Evolutionary conservation across 2,797 vertebrate species (phyloP), one percentile per base, ranked within the genome.

Genomic region (Vipera latastei): DNA sequence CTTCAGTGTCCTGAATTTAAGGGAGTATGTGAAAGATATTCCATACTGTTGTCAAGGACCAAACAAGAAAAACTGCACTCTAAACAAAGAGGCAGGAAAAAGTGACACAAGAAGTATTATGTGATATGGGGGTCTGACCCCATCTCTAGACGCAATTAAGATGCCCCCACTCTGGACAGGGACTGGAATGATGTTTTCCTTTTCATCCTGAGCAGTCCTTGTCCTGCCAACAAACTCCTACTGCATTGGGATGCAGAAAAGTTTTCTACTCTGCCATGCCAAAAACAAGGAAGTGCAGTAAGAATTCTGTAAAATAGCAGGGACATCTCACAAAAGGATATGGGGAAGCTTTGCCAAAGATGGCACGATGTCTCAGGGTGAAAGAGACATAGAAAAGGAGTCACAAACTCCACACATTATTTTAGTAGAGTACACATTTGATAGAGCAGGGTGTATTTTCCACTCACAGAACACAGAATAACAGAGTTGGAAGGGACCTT

Each of bases 131-230:
- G 22, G 60, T n/a, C 63, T 56, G 57, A n/a, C 59, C 51, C 48
- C 18, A 48, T 78, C 59, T 26, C 87, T 91, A 63, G 63, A 51
- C 32, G 48, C 25, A 28, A 89, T 32, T 51, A 26, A 91, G 51
- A 32, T 63, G 12, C 20, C 87, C 60, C 59, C 69, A 56, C 86
- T 85, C 65, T 56, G n/a, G 90, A 91, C 69, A 91, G 86, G 55
- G 86, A 91, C 85, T 44, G 28, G 86, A 93, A 91, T 28, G 86
- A 89, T 89, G 86, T 85, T 89, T 91, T 88, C 59, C 90, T 86
- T 93, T 93, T 91, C 90, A 91, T 93, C 53, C 89, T 63, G 28
- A 91, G 90, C 90, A 93, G 92, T 38, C 32, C 92, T 93, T 93
- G 69, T 93, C 65, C 92, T 93, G 92, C 92, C 92, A 93, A 93